phyloP scores from a whole-genome alignment of 2,888 invertebrate genomes.

The Thecophora atra region DNA sequence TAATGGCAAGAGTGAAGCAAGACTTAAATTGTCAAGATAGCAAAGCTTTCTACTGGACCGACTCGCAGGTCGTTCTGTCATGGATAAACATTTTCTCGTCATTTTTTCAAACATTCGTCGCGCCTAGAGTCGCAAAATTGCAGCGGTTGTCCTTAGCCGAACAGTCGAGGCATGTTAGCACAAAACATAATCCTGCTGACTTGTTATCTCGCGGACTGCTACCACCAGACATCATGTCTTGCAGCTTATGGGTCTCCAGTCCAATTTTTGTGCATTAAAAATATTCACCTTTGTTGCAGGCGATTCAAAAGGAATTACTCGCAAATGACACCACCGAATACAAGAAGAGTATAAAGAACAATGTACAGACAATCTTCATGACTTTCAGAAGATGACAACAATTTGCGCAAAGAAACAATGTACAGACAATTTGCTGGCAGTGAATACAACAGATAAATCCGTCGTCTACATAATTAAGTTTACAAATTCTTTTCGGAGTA shows the following conservation, averaged over 20 bases:
- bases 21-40: background rate
- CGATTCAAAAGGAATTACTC: slow-evolving; percentile 16
- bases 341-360: background rate
- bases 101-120: slow-evolving; percentile 42
- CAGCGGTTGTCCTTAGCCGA: slow-evolving; percentile 36
- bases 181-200: slow-evolving; percentile 2
- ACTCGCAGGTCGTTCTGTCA: slow-evolving; percentile 51
- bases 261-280: background rate
- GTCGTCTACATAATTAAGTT: background rate
- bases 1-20: background rate
- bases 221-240: background rate
- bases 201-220: background rate
- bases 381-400: too few relatives aligned
- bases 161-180: slow-evolving; percentile 39
- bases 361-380: background rate
- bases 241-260: background rate
- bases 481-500: background rate
- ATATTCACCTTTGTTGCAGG: slow-evolving; percentile 32
- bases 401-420: too few relatives aligned
- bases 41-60: slow-evolving; percentile 42
- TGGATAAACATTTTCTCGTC: slow-evolving; percentile 47
- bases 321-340: background rate
- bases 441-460: background rate
- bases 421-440: background rate
- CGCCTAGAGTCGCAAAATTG: slow-evolving; percentile 40